Evolutionary conservation across 2,113 vertebrate genomes (phyloP).

Genomic region (Eulemur rufifrons): DNA sequence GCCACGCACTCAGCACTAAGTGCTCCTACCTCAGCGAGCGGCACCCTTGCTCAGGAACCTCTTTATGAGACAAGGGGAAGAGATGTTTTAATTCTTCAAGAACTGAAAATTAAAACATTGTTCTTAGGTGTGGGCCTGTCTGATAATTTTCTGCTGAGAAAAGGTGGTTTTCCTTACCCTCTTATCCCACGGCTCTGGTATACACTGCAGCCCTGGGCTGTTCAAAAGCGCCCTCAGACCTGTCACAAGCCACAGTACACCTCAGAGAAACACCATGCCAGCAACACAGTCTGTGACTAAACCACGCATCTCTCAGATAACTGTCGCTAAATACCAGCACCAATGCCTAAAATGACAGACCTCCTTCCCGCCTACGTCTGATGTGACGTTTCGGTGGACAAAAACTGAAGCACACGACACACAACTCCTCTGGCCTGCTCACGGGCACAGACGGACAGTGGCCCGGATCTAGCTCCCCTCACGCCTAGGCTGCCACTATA

Average conservation of each 20-base stretch:
- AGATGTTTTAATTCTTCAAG: background rate
- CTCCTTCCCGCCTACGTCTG: background rate
- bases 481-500: background rate
- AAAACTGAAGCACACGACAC: background rate
- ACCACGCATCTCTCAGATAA: background rate
- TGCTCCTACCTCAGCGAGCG: accelerated
- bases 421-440: background rate
- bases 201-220: background rate
- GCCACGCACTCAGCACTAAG: accelerated
- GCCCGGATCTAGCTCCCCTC: background rate
- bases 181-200: background rate
- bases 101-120: background rate
- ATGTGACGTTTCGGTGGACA: background rate
- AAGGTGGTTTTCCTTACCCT: background rate
- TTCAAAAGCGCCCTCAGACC: background rate
- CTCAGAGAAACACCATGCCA: background rate
- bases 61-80: background rate
- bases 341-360: background rate
- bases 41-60: background rate
- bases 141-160: background rate
- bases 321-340: background rate
- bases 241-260: background rate
- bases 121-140: background rate
- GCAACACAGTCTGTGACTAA: background rate
- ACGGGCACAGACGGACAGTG: background rate